phyloP scores from a whole-genome alignment of 2,113 vertebrate genomes.

The Hystrix cristata region DNA sequence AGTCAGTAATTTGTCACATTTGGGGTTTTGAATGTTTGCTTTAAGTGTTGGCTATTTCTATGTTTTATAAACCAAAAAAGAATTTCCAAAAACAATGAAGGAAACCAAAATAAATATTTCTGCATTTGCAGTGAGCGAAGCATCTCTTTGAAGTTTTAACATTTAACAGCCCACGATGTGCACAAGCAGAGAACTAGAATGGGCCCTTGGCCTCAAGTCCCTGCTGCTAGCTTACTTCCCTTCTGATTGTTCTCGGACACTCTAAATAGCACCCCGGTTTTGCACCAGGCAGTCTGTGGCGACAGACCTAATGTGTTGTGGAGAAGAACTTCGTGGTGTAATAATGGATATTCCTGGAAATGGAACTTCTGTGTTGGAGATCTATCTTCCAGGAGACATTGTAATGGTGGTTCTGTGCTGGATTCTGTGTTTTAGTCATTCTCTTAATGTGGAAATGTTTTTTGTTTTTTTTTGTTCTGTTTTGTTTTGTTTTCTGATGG shows the following conservation, averaged over 20 bases:
- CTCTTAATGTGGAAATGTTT: too few relatives aligned
- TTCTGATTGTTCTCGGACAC: neutral
- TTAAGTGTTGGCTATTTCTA: constrained; percentile 91
- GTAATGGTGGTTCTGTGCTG: neutral
- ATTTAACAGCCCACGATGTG: rapidly evolving
- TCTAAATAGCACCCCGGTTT: neutral
- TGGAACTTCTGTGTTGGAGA: neutral
- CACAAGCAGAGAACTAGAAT: rapidly evolving
- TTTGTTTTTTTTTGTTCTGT: too few relatives aligned
- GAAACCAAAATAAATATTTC: constrained; percentile 93
- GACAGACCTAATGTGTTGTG: neutral
- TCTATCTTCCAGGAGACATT: rapidly evolving
- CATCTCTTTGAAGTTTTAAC: constrained; percentile 57
- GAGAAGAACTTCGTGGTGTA: neutral
- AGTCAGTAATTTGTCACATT: constrained; percentile 88
- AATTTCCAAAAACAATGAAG: constrained; percentile 91
- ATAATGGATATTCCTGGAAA: neutral
- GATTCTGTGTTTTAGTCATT: neutral
- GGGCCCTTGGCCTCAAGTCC: too few relatives aligned
- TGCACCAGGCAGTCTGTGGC: neutral
- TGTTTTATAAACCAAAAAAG: constrained; percentile 93
- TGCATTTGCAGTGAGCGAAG: constrained; percentile 86
- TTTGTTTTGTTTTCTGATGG: neutral
- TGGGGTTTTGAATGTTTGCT: constrained; percentile 89
- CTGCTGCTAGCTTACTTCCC: neutral